Evolutionary conservation across 1,140 invertebrate genomes (phyloP), one percentile per base, ranked within the genome.

Genomic region (Drosophila nigrodunni): DNA sequence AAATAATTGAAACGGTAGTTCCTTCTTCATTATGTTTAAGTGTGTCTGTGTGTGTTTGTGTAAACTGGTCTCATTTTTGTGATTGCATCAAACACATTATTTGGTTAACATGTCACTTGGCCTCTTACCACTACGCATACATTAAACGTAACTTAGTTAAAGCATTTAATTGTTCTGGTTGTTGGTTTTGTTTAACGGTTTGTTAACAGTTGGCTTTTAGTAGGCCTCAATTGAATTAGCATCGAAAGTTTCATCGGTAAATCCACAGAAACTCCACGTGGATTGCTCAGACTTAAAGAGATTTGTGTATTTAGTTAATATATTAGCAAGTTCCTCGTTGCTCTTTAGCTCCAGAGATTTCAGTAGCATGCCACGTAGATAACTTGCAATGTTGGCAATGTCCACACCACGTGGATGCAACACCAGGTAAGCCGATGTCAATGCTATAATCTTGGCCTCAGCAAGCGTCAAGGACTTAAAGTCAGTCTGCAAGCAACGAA

Each of bases 361-460:
- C 2, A 59, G 54, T 8, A 89, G 69, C 65, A 96, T 93, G 93
- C 96, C 96, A 90, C 95, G 95, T 55, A 97, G 94, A 92, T 97
- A 97, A 4, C 95, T 97, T 95, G 96, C 96, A 77, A 98, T 95
- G 86, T 97, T 96, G 91, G 97, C 96, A 3, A 97, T 94, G 65
- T 96, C 96, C 2, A 97, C 96, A 46, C 97, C 97, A 89, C 96
- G 96, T 0, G 97, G 97, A 94, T 98, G 97, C 47, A 98, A 96
- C 90, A 97, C 96, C 35, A 98, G 94, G 93, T 97, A 98, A 41
- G 96, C 96, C 13, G 96, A 95, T 52, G 97, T 95, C 43, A 98
- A 93, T 71, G 96, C 96, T 72, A 96, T 95, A n/a, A 96, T 92
- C 85, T 95, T 95, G 1, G 95, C 95, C 81, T 96, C 95, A 52